phyloP scores from a whole-genome alignment of 2,113 vertebrate genomes.

The human (Homo sapiens) region GRCh38 chr18:53486501-53487000 shows the following conservation, averaged over 20 bases:
- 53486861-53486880: conserved; percentile 92
- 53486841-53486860: conserved; percentile 95
- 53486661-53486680: neutral
- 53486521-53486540: neutral
- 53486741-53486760: neutral
- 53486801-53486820: conserved; percentile 95
- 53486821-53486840: conserved; percentile 93
- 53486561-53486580: neutral
- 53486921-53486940: conserved; percentile 91
- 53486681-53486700: neutral
- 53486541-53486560: conserved; percentile 21
- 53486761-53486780: neutral
- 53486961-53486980: conserved; percentile 4
- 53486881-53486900: conserved; percentile 93
- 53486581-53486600: neutral
- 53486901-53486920: conserved; percentile 93
- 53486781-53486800: conserved; percentile 86
- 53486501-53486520: neutral
- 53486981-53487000: neutral
- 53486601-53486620: neutral
- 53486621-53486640: neutral
- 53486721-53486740: neutral
- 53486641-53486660: neutral
- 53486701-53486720: neutral
- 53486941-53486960: conserved; percentile 85